Conservation (phyloP, 2,113 vertebrate genomes). For the Lampris incognitus region DNA sequence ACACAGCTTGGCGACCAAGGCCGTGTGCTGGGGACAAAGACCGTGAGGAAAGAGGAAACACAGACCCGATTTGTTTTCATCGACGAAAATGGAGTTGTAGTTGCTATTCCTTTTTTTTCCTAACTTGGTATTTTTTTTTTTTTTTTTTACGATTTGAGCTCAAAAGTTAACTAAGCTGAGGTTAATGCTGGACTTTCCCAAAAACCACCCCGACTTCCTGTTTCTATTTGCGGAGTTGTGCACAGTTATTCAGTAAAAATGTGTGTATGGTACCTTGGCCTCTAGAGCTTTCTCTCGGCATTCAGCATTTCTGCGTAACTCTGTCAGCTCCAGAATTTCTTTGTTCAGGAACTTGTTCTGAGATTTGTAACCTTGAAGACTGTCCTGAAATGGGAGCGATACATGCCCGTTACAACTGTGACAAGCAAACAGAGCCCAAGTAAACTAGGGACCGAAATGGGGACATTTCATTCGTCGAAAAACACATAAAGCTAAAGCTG, state of each 20-base stretch:
- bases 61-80: neutral
- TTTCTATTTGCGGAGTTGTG: slow-evolving; percentile 33
- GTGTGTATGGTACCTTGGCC: slow-evolving; percentile 85
- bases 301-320: slow-evolving; percentile 91
- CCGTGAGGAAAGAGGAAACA: neutral
- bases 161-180: slow-evolving; percentile 8
- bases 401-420: neutral
- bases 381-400: slow-evolving; percentile 84
- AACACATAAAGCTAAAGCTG: no score
- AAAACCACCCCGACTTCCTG: slow-evolving; percentile 49
- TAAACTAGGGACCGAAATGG: no score
- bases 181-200: slow-evolving; percentile 41
- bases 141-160: neutral
- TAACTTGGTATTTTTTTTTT: neutral
- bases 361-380: slow-evolving; percentile 94
- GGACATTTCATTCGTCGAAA: no score
- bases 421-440: neutral
- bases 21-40: slow-evolving; percentile 82
- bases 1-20: slow-evolving; percentile 94
- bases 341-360: slow-evolving; percentile 99
- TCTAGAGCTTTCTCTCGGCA: slow-evolving; percentile 88
- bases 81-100: neutral
- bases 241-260: slow-evolving; percentile 1
- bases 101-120: slow-evolving; percentile 1
- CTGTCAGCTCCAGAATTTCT: slow-evolving; percentile 95